These are phyloP conservation scores for Dipus sagitta DNA, from an alignment of 2,797 vertebrate genomes.

Conservation along the genomic window DNA sequence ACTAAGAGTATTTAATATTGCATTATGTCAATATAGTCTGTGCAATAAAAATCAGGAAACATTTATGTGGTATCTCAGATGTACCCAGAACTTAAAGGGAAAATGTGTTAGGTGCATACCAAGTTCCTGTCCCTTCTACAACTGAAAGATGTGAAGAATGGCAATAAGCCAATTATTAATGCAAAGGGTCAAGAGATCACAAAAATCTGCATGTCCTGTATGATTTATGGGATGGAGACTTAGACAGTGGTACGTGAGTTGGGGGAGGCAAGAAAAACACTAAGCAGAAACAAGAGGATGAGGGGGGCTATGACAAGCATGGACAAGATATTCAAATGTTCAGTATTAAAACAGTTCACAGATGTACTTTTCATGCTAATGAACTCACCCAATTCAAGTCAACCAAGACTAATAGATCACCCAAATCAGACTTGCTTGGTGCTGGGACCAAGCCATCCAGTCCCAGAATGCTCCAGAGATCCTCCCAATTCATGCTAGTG, in stretches of 20 bases:
- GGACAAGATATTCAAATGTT: neutral
- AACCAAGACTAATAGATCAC: neutral
- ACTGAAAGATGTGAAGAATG: neutral
- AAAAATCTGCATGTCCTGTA: neutral
- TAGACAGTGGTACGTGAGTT: neutral
- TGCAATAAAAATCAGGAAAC: constrained; percentile 59
- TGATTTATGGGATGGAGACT: neutral
- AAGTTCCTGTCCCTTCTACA: neutral
- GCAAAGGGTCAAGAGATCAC: neutral
- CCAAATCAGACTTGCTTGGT: accelerated
- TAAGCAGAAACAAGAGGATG: neutral
- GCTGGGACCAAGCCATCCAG: neutral
- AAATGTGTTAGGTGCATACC: neutral
- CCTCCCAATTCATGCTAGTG: accelerated
- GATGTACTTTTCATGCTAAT: constrained; percentile 12
- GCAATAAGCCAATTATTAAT: neutral
- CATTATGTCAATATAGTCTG: constrained; percentile 38
- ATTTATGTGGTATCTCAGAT: constrained; percentile 28
- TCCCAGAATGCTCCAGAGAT: neutral
- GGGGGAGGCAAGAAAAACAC: neutral
- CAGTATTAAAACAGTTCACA: neutral
- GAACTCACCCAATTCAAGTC: neutral
- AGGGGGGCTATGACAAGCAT: neutral
- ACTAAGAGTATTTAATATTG: constrained; percentile 66
- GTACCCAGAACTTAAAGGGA: constrained; percentile 25